Evolutionary conservation across 2,797 vertebrate species (phyloP), one percentile per base, ranked within the genome.

Genomic region (Malacoctenus gilli): DNA sequence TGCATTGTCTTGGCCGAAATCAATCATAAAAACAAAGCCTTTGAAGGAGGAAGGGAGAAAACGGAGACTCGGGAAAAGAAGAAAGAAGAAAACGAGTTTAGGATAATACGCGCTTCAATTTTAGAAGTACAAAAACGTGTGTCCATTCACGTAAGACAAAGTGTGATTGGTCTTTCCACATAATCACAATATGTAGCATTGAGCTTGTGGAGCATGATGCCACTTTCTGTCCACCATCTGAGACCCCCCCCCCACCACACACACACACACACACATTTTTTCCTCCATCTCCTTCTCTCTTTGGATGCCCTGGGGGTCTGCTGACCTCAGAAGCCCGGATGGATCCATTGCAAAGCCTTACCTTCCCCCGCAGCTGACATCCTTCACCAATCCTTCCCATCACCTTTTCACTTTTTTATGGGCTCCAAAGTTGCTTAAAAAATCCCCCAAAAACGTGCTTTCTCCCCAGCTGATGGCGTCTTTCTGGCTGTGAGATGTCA

Each of bases 401-500:
- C 21, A 1, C 3, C 21, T 23, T 41, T 19, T 49, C 49, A 16
- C 42, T 30, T 65, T n/a, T 41, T 46, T 7, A 12, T 2, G n/a
- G 1, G 1, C 41, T 54, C 43, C 12, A 31, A 19, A 35, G 19
- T 48, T 47, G 44, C 7, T 21, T 5, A 9, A 23, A 39, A 40
- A 15, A n/a, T n/a, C n/a, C n/a, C n/a, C n/a, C n/a, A n/a, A n/a
- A 32, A 19, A 28, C 19, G 28, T 8, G 13, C 38, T 53, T 15
- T 20, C 9, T 15, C 7, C 5, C 32, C 16, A 34, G 31, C 11
- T 39, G 25, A 25, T 22, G 22, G 8, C 2, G 2, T 52, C 8
- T 15, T 25, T 31, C 14, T 14, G 8, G 30, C 34, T 41, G 19
- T 51, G 1, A 61, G 39, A 42, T 48, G 22, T 42, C 31, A n/a